A percentile compares a stretch with the other conserved stretches of the same genome.
These are phyloP conservation scores for Cheilosia variabilis DNA, from an alignment of 2,888 invertebrate genomes.

Conservation along the genomic window DNA sequence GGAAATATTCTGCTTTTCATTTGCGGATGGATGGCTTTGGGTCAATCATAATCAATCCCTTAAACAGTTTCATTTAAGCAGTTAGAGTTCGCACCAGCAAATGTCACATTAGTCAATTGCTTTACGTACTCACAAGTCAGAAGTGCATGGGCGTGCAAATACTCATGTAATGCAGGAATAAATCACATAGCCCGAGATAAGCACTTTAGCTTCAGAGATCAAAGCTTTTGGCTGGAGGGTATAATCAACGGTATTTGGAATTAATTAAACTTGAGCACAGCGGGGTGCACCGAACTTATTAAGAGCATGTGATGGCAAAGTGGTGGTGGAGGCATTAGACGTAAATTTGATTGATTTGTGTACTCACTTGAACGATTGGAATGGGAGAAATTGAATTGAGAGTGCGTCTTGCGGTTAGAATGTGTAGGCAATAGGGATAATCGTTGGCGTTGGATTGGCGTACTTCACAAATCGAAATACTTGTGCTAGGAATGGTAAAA, in stretches of 20 bases:
- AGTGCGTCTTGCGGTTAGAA: neutral
- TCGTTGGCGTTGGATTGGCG: neutral
- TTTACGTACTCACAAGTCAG: neutral
- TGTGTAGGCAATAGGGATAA: neutral
- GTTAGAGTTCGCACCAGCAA: neutral
- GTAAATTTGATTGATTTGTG: slow-evolving; percentile 25
- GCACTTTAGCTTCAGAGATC: neutral
- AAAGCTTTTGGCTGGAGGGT: slow-evolving; percentile 10
- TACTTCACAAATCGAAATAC: no score
- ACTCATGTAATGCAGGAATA: neutral
- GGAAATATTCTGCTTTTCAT: neutral
- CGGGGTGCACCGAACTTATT: slow-evolving; percentile 26
- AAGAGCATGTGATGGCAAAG: slow-evolving; percentile 4
- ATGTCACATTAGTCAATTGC: neutral
- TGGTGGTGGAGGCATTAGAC: neutral
- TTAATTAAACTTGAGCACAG: slow-evolving; percentile 51
- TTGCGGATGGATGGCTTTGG: no score
- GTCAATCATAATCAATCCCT: neutral
- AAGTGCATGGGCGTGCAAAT: neutral
- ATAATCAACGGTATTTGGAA: slow-evolving; percentile 49
- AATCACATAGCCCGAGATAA: neutral
- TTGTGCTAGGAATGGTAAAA: no score
- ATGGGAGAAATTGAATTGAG: no score
- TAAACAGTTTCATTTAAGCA: neutral
- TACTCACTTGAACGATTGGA: neutral